Conservation (phyloP, 2,113 vertebrate genomes). For the Hemiprocne comata region DNA sequence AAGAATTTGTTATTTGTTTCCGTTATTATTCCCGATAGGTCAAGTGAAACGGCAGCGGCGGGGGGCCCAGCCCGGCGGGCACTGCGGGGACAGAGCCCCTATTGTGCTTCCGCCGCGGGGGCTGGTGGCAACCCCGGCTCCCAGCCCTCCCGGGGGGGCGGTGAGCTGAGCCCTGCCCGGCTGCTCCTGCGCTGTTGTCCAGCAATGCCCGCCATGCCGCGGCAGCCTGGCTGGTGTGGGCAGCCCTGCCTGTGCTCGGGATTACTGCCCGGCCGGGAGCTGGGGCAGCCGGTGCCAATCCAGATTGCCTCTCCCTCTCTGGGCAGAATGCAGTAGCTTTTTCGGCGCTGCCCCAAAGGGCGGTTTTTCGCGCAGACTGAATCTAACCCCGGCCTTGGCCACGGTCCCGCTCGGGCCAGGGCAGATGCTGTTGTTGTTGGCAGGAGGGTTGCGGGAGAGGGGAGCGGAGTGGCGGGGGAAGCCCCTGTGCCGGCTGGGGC, state of each 20-base stretch:
- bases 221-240: not conserved
- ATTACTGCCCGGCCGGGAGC: not conserved
- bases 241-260: not conserved
- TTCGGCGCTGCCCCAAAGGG: not conserved
- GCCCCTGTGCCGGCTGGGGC: not conserved
- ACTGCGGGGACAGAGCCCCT: conserved; percentile 26
- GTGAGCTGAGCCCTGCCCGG: not conserved
- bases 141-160: not conserved
- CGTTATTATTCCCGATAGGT: conserved; percentile 70
- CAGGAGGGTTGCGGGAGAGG: not conserved
- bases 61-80: not conserved
- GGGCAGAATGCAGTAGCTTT: not conserved
- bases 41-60: conserved; percentile 49
- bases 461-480: not conserved
- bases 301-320: accelerated
- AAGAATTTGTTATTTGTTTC: conserved; percentile 44
- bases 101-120: conserved; percentile 59
- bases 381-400: not conserved
- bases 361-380: not conserved
- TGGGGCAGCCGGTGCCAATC: not conserved
- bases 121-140: not conserved
- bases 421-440: not conserved
- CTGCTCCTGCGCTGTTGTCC: not conserved
- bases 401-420: accelerated
- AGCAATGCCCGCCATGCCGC: not conserved